phyloP scores from a whole-genome alignment of 2,113 vertebrate species.

The Fulmarus glacialis region DNA sequence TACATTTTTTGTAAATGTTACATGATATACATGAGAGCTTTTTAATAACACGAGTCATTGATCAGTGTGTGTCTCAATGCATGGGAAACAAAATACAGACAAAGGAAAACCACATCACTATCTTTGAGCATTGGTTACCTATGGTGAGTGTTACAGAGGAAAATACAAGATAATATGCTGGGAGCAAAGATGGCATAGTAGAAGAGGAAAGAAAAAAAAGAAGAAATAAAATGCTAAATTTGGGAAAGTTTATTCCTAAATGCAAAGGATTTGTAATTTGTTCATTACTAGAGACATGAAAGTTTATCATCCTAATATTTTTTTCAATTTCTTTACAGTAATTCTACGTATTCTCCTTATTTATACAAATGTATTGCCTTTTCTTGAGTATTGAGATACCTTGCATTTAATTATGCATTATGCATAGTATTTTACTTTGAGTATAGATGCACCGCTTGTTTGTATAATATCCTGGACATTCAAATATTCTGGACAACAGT shows the following conservation, averaged over 20 bases:
- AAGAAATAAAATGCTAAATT: background rate
- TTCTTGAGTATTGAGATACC: background rate
- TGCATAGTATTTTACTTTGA: background rate
- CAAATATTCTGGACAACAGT: background rate
- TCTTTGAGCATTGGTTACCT: background rate
- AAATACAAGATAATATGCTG: background rate
- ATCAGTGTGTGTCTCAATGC: background rate
- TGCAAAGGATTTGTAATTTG: rapidly evolving
- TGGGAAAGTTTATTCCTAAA: background rate
- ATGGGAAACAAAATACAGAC: background rate
- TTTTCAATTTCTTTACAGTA: background rate
- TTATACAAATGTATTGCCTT: background rate
- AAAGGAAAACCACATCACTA: background rate
- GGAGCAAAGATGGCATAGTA: background rate
- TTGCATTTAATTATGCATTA: background rate
- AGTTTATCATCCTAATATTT: background rate
- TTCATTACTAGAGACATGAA: background rate
- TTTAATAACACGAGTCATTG: rapidly evolving
- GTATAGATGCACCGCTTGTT: background rate
- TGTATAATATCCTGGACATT: background rate
- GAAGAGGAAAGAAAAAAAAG: background rate
- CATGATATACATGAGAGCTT: background rate
- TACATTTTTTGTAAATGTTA: background rate
- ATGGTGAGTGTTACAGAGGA: background rate
- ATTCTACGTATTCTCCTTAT: background rate